Evolutionary conservation across 2,113 vertebrate species (phyloP).

Genomic region (Varanus salvator): DNA sequence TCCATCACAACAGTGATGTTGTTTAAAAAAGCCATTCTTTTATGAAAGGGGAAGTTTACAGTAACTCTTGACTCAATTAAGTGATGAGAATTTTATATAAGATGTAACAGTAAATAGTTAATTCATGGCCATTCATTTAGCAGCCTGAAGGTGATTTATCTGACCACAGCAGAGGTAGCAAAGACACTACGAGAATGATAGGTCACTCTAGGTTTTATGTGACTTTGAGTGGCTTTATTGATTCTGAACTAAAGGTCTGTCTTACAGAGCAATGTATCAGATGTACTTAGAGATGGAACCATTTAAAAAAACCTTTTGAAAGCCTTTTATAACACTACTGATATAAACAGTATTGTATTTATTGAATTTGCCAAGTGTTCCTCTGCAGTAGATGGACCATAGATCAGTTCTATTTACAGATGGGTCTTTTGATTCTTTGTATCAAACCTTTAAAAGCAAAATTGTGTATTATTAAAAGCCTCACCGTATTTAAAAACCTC

Average conservation of each 20-base stretch:
- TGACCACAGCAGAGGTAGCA: slow-evolving; percentile 72
- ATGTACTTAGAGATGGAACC: slow-evolving; percentile 60
- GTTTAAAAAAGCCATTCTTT: slow-evolving; percentile 53
- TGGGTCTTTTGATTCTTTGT: background rate
- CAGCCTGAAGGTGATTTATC: slow-evolving; percentile 82
- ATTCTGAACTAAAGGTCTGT: slow-evolving; percentile 66
- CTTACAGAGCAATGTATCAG: slow-evolving; percentile 44
- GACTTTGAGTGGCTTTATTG: slow-evolving; percentile 74
- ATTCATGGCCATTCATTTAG: slow-evolving; percentile 82
- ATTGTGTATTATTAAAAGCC: background rate
- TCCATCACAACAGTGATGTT: background rate
- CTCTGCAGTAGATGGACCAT: slow-evolving; percentile 54
- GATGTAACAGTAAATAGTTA: slow-evolving; percentile 71
- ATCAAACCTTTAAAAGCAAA: background rate
- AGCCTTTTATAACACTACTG: slow-evolving; percentile 59
- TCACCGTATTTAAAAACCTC: background rate
- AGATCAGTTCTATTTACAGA: slow-evolving; percentile 45
- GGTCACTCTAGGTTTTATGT: slow-evolving; percentile 63
- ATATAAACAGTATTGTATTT: slow-evolving; percentile 43
- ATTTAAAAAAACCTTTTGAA: slow-evolving; percentile 6
- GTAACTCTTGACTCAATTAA: slow-evolving; percentile 74
- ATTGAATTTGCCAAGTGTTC: slow-evolving; percentile 53
- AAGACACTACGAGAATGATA: slow-evolving; percentile 75
- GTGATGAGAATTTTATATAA: slow-evolving; percentile 71
- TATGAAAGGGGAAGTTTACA: slow-evolving; percentile 59